Percentiles rank a stretch among this genome's conserved stretches.
These are phyloP conservation scores for Gobio gobio DNA, from an alignment of 2,113 vertebrate genomes.

Conservation along the genomic window DNA sequence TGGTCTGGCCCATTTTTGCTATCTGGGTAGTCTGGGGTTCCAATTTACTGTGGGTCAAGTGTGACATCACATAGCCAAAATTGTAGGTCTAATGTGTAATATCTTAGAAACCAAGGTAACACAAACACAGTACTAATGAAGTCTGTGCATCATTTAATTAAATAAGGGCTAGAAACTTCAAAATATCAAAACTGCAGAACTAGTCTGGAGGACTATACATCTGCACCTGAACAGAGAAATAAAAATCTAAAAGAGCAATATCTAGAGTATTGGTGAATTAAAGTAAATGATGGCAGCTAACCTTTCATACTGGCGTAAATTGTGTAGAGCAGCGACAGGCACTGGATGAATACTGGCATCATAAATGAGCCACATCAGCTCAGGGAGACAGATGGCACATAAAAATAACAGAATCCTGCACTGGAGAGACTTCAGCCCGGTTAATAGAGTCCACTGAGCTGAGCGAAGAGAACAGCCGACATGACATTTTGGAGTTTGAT, in stretches of 20 bases:
- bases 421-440: background rate
- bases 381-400: slow-evolving; percentile 39
- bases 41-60: too few relatives aligned
- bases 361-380: slow-evolving; percentile 47
- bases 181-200: background rate
- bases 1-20: too few relatives aligned
- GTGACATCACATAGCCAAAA: background rate
- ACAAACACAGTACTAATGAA: background rate
- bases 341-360: slow-evolving; percentile 45
- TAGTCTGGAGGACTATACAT: slow-evolving; percentile 5
- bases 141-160: background rate
- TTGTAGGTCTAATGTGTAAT: background rate
- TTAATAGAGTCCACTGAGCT: background rate
- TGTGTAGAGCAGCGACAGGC: slow-evolving; percentile 34
- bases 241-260: slow-evolving; percentile 48
- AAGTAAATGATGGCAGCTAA: slow-evolving; percentile 55
- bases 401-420: slow-evolving; percentile 38
- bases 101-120: background rate
- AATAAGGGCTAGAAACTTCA: background rate
- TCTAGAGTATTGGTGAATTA: slow-evolving; percentile 37
- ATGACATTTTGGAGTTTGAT: background rate
- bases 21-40: too few relatives aligned
- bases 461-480: background rate
- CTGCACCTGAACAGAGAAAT: slow-evolving; percentile 17
- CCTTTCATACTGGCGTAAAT: slow-evolving; percentile 45